phyloP scores from a whole-genome alignment of 2,888 invertebrate species.

The Criorhina ranunculi region DNA sequence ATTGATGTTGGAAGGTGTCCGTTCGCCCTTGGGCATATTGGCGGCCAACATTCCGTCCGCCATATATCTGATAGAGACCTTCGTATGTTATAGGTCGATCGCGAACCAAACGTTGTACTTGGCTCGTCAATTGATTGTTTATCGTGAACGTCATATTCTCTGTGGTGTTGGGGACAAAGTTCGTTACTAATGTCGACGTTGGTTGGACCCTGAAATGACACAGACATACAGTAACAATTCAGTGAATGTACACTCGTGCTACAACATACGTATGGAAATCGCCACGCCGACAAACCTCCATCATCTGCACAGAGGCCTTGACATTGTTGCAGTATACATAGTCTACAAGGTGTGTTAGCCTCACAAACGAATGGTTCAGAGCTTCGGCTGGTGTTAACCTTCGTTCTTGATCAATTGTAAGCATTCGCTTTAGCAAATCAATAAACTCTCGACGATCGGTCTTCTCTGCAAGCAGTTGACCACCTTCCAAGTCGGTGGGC shows the following conservation, averaged over 20 bases:
- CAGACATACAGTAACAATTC: background rate
- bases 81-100: constrained; percentile 91
- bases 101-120: constrained; percentile 89
- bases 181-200: constrained; percentile 88
- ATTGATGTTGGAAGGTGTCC: constrained; percentile 95
- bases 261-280: constrained; percentile 84
- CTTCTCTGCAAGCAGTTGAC: constrained; percentile 98
- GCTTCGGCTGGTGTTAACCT: constrained; percentile 98
- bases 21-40: constrained; percentile 89
- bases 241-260: background rate
- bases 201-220: constrained; percentile 83
- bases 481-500: constrained; percentile 98
- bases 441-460: constrained; percentile 99
- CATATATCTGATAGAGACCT: constrained; percentile 88
- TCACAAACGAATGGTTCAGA: constrained; percentile 97
- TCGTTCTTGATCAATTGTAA: constrained; percentile 99
- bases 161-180: constrained; percentile 91
- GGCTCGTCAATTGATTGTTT: constrained; percentile 93
- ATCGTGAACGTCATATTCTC: constrained; percentile 96
- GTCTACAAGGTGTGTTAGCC: constrained; percentile 96
- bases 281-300: constrained; percentile 91
- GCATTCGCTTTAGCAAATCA: constrained; percentile 98
- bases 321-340: constrained; percentile 99
- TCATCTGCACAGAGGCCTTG: constrained; percentile 98
- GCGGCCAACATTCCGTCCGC: constrained; percentile 88